Evolutionary conservation across 2,113 vertebrate genomes (phyloP), one percentile per base, ranked within the genome.

Genomic region (Toxotes chatareus): DNA sequence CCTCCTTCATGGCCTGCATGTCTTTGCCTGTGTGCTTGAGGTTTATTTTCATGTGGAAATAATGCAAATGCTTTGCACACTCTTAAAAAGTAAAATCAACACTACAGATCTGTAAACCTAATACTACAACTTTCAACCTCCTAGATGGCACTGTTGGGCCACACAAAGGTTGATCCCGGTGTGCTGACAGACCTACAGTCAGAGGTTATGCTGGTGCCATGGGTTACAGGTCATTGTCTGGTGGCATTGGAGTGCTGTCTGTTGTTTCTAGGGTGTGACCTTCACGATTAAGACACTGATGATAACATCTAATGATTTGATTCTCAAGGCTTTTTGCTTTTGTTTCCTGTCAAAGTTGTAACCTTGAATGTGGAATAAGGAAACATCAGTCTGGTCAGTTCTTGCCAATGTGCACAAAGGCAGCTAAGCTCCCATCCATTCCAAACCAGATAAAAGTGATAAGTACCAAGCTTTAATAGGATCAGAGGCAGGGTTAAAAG

Each of bases 131-230:
- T 13, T 57, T 11, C 71, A 42, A 9, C 53, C 87, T 83, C 47
- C 86, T 88, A 93, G 93, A 81, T 91, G 93, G 90, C 92, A 79
- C 70, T 93, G 87, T 92, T 88, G 91, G 49, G 73, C 89, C 83
- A 73, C 68, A 42, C 36, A 87, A 47, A 77, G 64, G 0, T n/a
- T 49, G 69, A 56, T 38, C 11, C 53, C 75, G 31, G 36, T 53
- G 42, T 59, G 19, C n/a, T 38, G 19, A 62, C 17, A 46, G 10
- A 53, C 21, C 65, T 17, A 7, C 36, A 73, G 16, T 34, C 32
- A 66, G 62, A 80, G 40, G 40, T 74, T 31, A 32, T 46, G 44
- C 32, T 34, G 68, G 5, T 71, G 42, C 31, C 10, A 5, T 40
- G 27, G 60, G 79, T 80, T 78, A 46, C 16, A 77, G 68, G 60